A percentile compares a stretch with the other conserved stretches of the same genome.
These are phyloP conservation scores for Schizopygopsis pylzovi DNA, from an alignment of 2,797 vertebrate genomes.

Conservation along the genomic window DNA sequence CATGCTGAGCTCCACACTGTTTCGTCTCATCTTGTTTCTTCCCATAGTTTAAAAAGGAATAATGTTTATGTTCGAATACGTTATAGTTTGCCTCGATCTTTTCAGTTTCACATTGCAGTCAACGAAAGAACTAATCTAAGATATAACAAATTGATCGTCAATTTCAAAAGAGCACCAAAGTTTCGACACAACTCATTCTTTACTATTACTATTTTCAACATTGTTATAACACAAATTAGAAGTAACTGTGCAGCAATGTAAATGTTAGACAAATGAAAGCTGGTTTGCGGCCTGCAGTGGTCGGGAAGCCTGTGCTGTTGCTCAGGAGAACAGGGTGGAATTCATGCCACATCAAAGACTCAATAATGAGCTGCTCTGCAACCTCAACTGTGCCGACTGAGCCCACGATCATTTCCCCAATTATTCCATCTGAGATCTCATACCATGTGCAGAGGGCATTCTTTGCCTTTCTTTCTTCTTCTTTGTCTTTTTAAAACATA, in stretches of 20 bases:
- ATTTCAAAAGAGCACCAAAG: not conserved
- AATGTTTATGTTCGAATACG: too few relatives aligned
- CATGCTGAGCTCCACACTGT: constrained; percentile 32
- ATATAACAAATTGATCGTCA: not conserved
- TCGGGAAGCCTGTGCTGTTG: constrained; percentile 34
- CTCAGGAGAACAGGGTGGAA: constrained; percentile 40
- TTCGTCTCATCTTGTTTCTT: not conserved
- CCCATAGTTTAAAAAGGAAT: not conserved
- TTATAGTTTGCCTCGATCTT: too few relatives aligned
- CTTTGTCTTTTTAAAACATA: not conserved
- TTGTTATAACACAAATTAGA: not conserved
- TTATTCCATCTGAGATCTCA: not conserved
- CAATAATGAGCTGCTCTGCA: constrained; percentile 45
- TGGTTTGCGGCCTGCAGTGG: not conserved
- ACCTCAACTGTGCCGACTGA: not conserved
- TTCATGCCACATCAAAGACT: constrained; percentile 46
- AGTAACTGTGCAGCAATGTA: not conserved
- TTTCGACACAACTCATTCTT: not conserved
- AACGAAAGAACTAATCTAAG: not conserved
- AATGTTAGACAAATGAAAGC: not conserved
- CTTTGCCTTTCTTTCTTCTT: not conserved
- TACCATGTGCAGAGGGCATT: not conserved
- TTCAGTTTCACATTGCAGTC: not conserved
- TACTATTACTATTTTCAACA: not conserved
- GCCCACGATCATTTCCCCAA: not conserved